Percentiles rank a stretch among this genome's conserved stretches.
These are phyloP conservation scores for Petrophora chlorosata DNA, from an alignment of 2,888 invertebrate species.

Conservation along the genomic window DNA sequence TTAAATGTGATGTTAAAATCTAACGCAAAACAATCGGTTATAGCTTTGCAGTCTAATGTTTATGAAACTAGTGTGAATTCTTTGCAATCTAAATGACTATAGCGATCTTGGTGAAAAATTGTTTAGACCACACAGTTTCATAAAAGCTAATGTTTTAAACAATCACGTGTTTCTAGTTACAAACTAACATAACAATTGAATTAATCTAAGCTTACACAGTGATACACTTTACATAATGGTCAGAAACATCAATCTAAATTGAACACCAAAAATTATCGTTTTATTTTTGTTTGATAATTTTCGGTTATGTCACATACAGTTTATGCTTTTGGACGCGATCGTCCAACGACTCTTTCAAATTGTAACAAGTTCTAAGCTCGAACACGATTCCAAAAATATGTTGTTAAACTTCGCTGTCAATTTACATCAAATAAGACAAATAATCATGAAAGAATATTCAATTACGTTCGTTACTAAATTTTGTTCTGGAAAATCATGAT, in stretches of 20 bases:
- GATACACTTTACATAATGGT: slow-evolving; percentile 77
- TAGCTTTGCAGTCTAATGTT: slow-evolving; percentile 75
- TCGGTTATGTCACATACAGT: slow-evolving; percentile 63
- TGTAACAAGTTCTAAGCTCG: slow-evolving; percentile 20
- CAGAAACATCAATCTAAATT: slow-evolving; percentile 75
- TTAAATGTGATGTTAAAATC: slow-evolving; percentile 73
- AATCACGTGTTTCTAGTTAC: slow-evolving; percentile 67
- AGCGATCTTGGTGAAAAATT: slow-evolving; percentile 19
- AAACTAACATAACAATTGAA: slow-evolving; percentile 78
- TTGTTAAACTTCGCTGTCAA: slow-evolving; percentile 5
- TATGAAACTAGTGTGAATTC: slow-evolving; percentile 45
- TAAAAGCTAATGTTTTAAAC: slow-evolving; percentile 58
- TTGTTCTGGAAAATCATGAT: not conserved
- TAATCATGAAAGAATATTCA: no score
- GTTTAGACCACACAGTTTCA: slow-evolving; percentile 54
- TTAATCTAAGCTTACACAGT: slow-evolving; percentile 78
- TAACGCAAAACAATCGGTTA: slow-evolving; percentile 80
- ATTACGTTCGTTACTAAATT: no score
- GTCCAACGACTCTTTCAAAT: slow-evolving; percentile 71
- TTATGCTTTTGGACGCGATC: slow-evolving; percentile 77
- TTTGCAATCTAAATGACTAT: slow-evolving; percentile 36
- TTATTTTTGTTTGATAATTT: slow-evolving; percentile 56
- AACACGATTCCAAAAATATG: slow-evolving; percentile 2
- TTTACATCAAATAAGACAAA: no score
- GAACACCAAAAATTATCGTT: slow-evolving; percentile 65